Conservation (phyloP, 2,888 invertebrate genomes). For the Marronus borbonicus region DNA sequence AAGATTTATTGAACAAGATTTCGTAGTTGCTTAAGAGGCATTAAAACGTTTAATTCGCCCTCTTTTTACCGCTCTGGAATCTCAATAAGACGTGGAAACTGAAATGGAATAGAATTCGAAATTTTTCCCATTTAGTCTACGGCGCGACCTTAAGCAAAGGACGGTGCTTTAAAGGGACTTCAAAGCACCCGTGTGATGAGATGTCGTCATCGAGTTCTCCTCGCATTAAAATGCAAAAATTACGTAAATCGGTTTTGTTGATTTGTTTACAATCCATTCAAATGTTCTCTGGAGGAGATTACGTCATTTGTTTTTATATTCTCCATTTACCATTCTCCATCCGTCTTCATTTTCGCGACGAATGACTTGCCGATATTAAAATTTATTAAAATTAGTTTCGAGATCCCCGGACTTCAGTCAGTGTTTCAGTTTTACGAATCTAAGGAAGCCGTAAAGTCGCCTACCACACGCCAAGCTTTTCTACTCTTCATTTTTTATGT, state of each 20-base stretch:
- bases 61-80: conserved; percentile 13
- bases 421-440: too few relatives aligned
- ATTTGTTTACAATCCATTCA: conserved; percentile 51
- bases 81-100: conserved; percentile 43
- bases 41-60: conserved; percentile 27
- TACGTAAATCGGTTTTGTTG: conserved; percentile 47
- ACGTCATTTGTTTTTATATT: conserved; percentile 11
- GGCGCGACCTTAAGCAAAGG: not conserved
- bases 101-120: conserved; percentile 51
- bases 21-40: conserved; percentile 22
- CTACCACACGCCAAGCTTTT: too few relatives aligned
- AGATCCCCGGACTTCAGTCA: not conserved
- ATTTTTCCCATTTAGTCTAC: conserved; percentile 33
- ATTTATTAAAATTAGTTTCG: conserved; percentile 21
- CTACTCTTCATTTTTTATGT: too few relatives aligned
- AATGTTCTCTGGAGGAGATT: conserved; percentile 16
- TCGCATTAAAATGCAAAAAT: conserved; percentile 46
- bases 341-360: conserved; percentile 4
- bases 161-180: conserved; percentile 14
- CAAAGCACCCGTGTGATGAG: conserved; percentile 35
- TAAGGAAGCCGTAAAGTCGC: too few relatives aligned
- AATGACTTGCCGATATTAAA: conserved; percentile 9
- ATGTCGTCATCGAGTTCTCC: conserved; percentile 22
- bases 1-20: conserved; percentile 36
- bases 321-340: not conserved